Base-by-base conservation (phyloP, 2,797 vertebrate genomes). In the Gorsachius magnificus region DNA sequence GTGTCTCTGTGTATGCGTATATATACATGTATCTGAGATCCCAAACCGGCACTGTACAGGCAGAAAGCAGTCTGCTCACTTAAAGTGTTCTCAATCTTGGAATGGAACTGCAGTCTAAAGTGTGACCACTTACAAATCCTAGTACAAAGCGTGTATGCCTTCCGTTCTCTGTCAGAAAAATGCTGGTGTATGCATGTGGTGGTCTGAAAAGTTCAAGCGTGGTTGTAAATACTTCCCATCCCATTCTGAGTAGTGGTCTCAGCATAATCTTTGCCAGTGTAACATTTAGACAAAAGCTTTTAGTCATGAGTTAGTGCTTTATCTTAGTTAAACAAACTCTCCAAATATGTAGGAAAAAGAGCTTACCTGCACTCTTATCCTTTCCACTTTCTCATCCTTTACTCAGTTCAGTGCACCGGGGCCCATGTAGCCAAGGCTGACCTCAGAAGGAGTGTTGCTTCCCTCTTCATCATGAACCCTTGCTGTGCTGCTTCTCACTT, bases 341-440 rank as follows among this genome's bases (percentile, higher is more conserved):
- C 22, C 33, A 89, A 85, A 65, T 41, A 65, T 0, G 1, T 74
- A 84, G 57, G 50, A 66, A 69, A 68, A 93, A 90, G 43, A 82
- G 43, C 92, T 95, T 94, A 97, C 95, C 94, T 89, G 74, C 22
- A 63, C 25, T 74, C 26, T 53, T 66, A 79, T 79, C 56, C 84
- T 92, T 87, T 57, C 66, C 6, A 31, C 9, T 90, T 71, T 89
- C 36, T 89, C 65, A 60, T 83, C 45, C 77, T 83, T 84, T n/a
- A 69, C 45, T 87, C 68, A 51, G 46, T 65, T 92, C 50, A 22
- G 41, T 57, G 77, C n/a, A 54, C 41, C 46, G 63, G 17, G 36
- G n/a, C 28, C 43, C 35, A 9, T 3, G 46, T 24, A 91, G 88
- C 21, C 56, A 74, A 70, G 25, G 87, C 16, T 93, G 89, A 71